Evolutionary conservation across 2,113 vertebrate genomes (phyloP), one percentile per base, ranked within the genome.

Genomic region (Tupaia tana): DNA sequence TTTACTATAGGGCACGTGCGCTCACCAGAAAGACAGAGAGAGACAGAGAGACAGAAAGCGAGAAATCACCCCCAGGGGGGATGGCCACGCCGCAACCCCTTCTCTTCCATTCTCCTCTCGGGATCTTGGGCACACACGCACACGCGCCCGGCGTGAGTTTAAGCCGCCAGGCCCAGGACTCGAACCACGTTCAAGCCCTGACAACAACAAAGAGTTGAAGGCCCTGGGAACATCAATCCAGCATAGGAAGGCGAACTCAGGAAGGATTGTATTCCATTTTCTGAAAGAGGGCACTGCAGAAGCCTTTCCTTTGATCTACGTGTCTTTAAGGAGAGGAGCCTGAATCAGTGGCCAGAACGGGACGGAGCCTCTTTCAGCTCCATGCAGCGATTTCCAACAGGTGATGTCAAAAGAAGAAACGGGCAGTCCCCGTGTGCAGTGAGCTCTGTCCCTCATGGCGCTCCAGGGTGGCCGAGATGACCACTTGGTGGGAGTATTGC

Each of bases 401-500:
- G 14, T 58, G 52, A 64, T 73, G 66, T 67, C 52, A 79, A 61
- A 78, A 71, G n/a, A 34, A 8, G 19, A 70, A 34, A 12, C 15
- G 58, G 58, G 10, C 70, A 10, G 56, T 25, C n/a, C 70, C 59
- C 61, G 12, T 6, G 59, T 67, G 63, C 34, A 1, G 27, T 22
- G 27, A 74, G 31, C 5, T 25, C 81, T 75, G 29, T 9, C 63
- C 34, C 24, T 71, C 66, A 31, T 18, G 31, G 24, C 31, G 19
- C 82, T 69, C 85, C 64, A 43, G 54, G 3, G 2, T 16, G 13
- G 85, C 56, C 75, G 64, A 27, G 18, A 70, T 90, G 94, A 91
- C 95, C 95, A 95, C 95, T 96, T 96, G 97, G 95, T 97, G 96
- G 96, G 95, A 66, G 96, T 96, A 27, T 97, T 97, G 91, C 52